Base-by-base conservation (phyloP, 64 coral and sea anemone genomes). In the Actinia tenebrosa region DNA sequence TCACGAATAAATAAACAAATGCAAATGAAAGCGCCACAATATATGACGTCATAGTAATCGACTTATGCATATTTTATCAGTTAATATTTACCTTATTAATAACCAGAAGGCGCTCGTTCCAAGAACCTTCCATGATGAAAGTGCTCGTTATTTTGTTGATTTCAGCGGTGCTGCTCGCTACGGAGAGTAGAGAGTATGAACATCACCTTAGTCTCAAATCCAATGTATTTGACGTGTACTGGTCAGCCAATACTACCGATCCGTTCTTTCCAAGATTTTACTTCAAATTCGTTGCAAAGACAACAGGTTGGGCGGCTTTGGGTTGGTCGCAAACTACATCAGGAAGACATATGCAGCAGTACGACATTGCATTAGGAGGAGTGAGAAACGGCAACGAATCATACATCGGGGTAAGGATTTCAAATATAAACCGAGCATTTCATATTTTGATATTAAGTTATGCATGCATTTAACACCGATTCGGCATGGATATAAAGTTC, bases 141-240 rank as follows among this genome's bases (percentile, higher is more conserved):
- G 19, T 53, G 16, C 7, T 81, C 16, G 50, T 14, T 52, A 10
- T 16, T 81, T 81, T 81, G 46, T 10, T 9, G 3, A 17, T 53
- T 81, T 50, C 53, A n/a, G 45, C 44, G 17, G 17, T 52, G 6
- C 2, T 45, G 1, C 45, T 45, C 19, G 7, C 16, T 53, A 53
- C 22, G 46, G 79, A 81, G 43, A 16, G 43, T 7, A 81, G 18
- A 3, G 44, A 52, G 7, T 81, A 81, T 53, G 17, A 81, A 81
- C 16, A 81, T 14, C 79, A 81, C 42, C 4, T 81, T 20, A n/a
- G 1, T 3, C 45, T 81, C 10, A 81, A 50, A 1, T 7, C 44
- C 42, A 26, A 26, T 53, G 46, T 81, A 15, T 81, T 81, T 81
- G 79, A 81, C 23, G 79, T 81, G 18, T 81, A 81, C 79, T 81